Conservation (phyloP, 2,113 vertebrate genomes). For the Pao palembangensis region DNA sequence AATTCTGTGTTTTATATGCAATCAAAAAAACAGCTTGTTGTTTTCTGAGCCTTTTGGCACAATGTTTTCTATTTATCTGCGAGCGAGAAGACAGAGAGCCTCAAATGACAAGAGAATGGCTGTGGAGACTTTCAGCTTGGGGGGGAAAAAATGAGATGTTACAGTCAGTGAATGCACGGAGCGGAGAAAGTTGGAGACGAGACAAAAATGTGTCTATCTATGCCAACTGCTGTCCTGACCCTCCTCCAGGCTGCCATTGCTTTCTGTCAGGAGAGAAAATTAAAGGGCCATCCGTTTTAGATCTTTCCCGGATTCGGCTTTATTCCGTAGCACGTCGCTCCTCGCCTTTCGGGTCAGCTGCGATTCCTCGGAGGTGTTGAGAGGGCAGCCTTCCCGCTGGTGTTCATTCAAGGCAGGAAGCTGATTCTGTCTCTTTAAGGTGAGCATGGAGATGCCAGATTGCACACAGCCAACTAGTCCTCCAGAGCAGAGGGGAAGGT, state of each 20-base stretch:
- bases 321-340: conserved; percentile 9
- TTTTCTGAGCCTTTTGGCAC: conserved; percentile 58
- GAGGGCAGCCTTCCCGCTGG: conserved; percentile 7
- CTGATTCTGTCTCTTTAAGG: conserved; percentile 64
- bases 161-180: conserved; percentile 58
- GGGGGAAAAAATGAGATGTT: conserved; percentile 65
- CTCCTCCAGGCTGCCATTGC: conserved; percentile 71
- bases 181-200: conserved; percentile 69
- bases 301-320: conserved; percentile 23
- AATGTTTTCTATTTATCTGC: conserved; percentile 70
- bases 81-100: conserved; percentile 62
- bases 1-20: conserved; percentile 64
- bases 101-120: conserved; percentile 66
- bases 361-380: conserved; percentile 17
- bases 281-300: conserved; percentile 57
- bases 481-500: conserved; percentile 80
- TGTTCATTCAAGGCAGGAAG: conserved; percentile 14
- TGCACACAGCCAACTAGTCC: conserved; percentile 65
- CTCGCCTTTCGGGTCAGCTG: conserved; percentile 17
- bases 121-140: conserved; percentile 66
- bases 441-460: conserved; percentile 68
- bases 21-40: conserved; percentile 63
- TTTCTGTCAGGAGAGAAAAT: conserved; percentile 70
- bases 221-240: conserved; percentile 74
- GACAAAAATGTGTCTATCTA: conserved; percentile 75